Evolutionary conservation across 2,797 vertebrate species (phyloP).

Genomic region (Okamejei kenojei): DNA sequence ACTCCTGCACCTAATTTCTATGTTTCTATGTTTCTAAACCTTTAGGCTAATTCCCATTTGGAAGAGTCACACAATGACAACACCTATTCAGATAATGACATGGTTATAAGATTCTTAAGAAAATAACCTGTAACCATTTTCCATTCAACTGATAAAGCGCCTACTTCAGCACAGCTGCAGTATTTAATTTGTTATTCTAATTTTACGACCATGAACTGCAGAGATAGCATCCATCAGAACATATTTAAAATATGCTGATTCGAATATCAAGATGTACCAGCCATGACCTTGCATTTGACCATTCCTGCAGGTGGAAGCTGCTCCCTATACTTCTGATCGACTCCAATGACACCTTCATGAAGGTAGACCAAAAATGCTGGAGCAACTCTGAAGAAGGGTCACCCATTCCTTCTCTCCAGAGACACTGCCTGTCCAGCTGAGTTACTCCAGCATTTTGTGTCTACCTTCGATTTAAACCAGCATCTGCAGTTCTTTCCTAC

Average conservation of each 20-base stretch:
- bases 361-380: too few species aligned
- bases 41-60: constrained; percentile 18
- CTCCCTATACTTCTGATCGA: neutral
- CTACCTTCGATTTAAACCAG: too few species aligned
- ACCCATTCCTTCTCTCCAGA: too few species aligned
- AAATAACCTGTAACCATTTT: neutral
- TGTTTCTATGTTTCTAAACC: too few species aligned
- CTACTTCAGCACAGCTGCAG: neutral
- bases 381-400: too few species aligned
- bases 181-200: neutral
- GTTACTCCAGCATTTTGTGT: too few species aligned
- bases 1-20: too few species aligned
- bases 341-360: neutral
- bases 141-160: neutral
- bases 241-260: neutral
- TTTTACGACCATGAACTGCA: neutral
- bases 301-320: neutral
- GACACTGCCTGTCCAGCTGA: too few species aligned
- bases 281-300: neutral
- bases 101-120: neutral
- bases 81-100: neutral
- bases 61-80: neutral
- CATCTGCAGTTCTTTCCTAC: too few species aligned
- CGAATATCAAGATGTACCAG: neutral
- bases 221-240: neutral